phyloP scores from a whole-genome alignment of 2,888 invertebrate species.

The Anthoptus insignis region DNA sequence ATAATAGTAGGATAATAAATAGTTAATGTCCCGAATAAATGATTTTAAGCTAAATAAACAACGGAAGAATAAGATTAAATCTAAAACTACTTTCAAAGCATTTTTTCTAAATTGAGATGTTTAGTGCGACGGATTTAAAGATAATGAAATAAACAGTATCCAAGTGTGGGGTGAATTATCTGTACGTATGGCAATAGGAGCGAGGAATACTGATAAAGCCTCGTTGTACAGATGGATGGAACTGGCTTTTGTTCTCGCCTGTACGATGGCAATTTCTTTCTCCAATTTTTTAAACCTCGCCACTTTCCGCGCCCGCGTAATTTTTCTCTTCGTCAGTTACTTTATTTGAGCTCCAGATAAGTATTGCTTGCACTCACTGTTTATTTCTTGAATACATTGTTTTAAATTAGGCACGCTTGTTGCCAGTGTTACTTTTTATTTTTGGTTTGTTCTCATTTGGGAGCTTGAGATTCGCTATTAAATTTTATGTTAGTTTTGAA shows the following conservation, averaged over 20 bases:
- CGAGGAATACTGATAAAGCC: constrained; percentile 12
- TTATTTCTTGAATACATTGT: not conserved
- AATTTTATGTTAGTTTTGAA: too few relatives aligned
- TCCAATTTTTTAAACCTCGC: constrained; percentile 61
- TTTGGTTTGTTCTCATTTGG: not conserved
- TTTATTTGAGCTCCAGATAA: constrained; percentile 68
- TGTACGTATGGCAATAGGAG: not conserved
- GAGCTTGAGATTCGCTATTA: too few relatives aligned
- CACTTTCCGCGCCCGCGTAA: constrained; percentile 63
- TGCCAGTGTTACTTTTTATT: not conserved
- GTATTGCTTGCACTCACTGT: constrained; percentile 52
- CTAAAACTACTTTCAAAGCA: too few relatives aligned
- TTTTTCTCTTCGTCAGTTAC: constrained; percentile 76
- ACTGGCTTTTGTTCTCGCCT: constrained; percentile 57
- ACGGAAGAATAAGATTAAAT: too few relatives aligned
- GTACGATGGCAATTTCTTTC: constrained; percentile 63
- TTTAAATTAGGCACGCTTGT: not conserved
- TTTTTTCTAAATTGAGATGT: too few relatives aligned
- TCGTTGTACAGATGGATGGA: not conserved
- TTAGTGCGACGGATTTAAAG: not conserved
- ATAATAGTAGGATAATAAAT: too few relatives aligned
- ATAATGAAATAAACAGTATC: not conserved
- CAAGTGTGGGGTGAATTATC: not conserved
- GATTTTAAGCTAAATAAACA: too few relatives aligned
- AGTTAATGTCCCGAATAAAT: too few relatives aligned